Percentiles rank a stretch among this genome's conserved stretches.
Evolutionary conservation across 2,888 invertebrate species (phyloP).

Genomic region (Mechanitis mazaeus): DNA sequence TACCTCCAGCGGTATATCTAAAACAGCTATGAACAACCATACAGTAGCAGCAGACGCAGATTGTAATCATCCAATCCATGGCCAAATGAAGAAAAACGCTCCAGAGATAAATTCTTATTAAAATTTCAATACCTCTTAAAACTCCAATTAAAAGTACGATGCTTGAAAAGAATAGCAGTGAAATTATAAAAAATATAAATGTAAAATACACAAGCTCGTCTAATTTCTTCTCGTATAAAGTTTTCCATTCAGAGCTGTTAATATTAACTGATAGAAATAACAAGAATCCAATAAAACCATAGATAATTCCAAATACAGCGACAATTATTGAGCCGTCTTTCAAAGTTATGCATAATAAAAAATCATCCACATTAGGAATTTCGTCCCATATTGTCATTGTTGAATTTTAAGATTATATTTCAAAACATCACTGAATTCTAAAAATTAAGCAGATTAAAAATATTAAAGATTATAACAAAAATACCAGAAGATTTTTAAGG

Average conservation of each 20-base stretch:
- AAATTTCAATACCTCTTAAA: slow-evolving; percentile 23
- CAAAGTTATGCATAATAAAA: slow-evolving; percentile 38
- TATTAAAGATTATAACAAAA: not conserved
- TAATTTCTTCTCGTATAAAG: slow-evolving; percentile 34
- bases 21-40: slow-evolving; percentile 35
- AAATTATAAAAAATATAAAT: slow-evolving; percentile 28
- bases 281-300: slow-evolving; percentile 35
- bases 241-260: slow-evolving; percentile 33
- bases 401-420: not conserved
- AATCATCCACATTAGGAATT: slow-evolving; percentile 19
- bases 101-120: slow-evolving; percentile 37
- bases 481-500: too few species aligned
- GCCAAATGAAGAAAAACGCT: slow-evolving; percentile 32
- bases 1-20: slow-evolving; percentile 30
- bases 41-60: slow-evolving; percentile 34
- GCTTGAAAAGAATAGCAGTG: slow-evolving; percentile 33
- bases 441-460: not conserved
- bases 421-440: not conserved
- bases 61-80: slow-evolving; percentile 33
- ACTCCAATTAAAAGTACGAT: slow-evolving; percentile 35
- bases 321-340: slow-evolving; percentile 34
- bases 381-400: slow-evolving; percentile 25
- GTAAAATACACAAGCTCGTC: slow-evolving; percentile 36
- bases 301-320: slow-evolving; percentile 34
- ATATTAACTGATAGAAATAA: slow-evolving; percentile 35